These are phyloP conservation scores for Dicranocentrus wangi DNA, from an alignment of 2,888 invertebrate species.

Conservation along the genomic window DNA sequence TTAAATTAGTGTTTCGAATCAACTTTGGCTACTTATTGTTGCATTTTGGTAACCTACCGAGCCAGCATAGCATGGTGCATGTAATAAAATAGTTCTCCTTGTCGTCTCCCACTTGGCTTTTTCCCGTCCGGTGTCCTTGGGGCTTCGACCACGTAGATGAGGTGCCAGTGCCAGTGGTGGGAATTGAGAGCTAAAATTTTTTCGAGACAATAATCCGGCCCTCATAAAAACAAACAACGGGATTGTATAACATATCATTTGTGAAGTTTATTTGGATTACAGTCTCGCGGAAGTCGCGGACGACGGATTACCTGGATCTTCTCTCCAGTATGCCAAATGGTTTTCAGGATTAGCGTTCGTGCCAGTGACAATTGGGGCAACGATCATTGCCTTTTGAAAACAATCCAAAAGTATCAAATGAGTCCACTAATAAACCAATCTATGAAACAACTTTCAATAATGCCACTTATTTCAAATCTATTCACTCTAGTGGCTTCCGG, in stretches of 20 bases:
- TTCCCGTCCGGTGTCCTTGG: constrained; percentile 75
- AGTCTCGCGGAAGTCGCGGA: no score
- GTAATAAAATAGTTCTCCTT: constrained; percentile 87
- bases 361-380: constrained; percentile 76
- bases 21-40: no score
- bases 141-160: constrained; percentile 86
- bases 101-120: constrained; percentile 78
- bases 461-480: no score
- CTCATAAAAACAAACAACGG: no score
- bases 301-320: constrained; percentile 79
- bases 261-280: no score
- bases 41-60: background rate
- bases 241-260: no score
- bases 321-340: constrained; percentile 86
- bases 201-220: no score
- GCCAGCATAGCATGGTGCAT: constrained; percentile 81
- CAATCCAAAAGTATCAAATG: no score
- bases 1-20: no score
- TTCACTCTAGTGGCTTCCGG: constrained; percentile 62
- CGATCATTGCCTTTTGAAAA: background rate
- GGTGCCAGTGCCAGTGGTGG: constrained; percentile 94
- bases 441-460: no score
- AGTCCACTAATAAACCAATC: background rate
- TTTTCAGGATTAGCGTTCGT: constrained; percentile 85
- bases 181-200: constrained; percentile 86